A percentile compares a stretch with the other conserved stretches of the same genome.
Evolutionary conservation across 2,113 vertebrate genomes (phyloP).

Genomic region (Archilochus colubris): DNA sequence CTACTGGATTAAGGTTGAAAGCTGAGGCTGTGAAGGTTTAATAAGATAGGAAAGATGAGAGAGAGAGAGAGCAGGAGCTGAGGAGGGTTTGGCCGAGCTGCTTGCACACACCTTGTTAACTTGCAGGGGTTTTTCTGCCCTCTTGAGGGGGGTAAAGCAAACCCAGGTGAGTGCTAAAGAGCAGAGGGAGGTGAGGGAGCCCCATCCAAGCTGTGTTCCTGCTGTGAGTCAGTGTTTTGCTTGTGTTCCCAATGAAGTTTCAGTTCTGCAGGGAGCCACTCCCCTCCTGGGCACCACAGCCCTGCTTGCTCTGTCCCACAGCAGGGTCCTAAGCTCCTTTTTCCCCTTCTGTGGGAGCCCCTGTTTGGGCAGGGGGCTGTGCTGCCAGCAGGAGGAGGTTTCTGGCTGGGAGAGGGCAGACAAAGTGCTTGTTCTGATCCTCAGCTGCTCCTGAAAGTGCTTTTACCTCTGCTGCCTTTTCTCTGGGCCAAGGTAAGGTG

Average conservation of each 20-base stretch:
- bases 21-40: no score
- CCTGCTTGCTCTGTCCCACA: no score
- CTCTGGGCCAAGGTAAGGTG: not conserved
- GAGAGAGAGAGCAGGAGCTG: no score
- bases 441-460: not conserved
- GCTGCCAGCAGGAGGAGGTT: no score
- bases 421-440: not conserved
- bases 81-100: no score
- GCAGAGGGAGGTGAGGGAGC: not conserved
- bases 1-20: no score
- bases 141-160: not conserved
- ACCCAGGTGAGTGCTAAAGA: fast-evolving
- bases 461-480: fast-evolving
- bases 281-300: not conserved
- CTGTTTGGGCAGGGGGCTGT: no score
- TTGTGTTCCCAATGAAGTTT: not conserved
- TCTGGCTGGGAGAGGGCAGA: not conserved
- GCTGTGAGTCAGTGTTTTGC: no score
- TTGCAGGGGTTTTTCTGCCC: fast-evolving
- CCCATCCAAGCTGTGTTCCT: fast-evolving
- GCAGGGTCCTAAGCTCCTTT: not conserved
- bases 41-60: no score
- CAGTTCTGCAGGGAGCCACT: not conserved
- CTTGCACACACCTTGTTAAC: not conserved
- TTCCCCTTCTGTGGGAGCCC: no score